Base-by-base conservation (phyloP, 1,140 invertebrate species). In the Formica exsecta region DNA sequence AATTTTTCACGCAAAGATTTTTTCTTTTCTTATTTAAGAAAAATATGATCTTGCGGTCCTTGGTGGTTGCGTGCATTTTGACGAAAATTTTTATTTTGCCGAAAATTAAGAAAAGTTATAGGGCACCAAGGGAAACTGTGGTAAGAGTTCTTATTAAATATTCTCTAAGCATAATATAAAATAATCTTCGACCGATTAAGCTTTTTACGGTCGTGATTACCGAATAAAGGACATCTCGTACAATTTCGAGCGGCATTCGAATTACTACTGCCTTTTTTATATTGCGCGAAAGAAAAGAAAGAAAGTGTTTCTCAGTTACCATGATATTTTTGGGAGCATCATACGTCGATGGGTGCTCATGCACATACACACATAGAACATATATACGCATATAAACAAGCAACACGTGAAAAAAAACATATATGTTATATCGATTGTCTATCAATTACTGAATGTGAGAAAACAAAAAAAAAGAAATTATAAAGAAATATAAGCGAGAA, bases 11-110 rank as follows among this genome's bases (percentile, higher is more conserved):
- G 86, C 71, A 74, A 61, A 59, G 19, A 70, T 77, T 83, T 92
- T 89, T 90, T 92, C 91, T 84, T 85, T 89, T 81, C 83, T 85
- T 76, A 86, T n/a, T 86, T 68, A 74, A 89, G 85, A 79, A 89
- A 86, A 44, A 84, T 76, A 84, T 62, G 25, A 5, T 41, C 13
- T 25, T 73, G 57, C 22, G 36, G 57, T 13, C 84, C 77, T 83
- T 87, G 66, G 36, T 86, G 70, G 54, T 59, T 89, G 77, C 77
- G 66, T 89, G 66, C 61, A 79, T 51, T 76, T 89, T 83, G 29
- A 68, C 70, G 73, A 92, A 87, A 79, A 91, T 90, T 80, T 92
- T 86, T 89, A 62, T 85, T 92, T 81, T 57, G 87, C 76, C 68
- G 32, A 87, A 8, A 73, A 48, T 22, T 25, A 22, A 61, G n/a